These are phyloP conservation scores for Andrena praecox DNA, from an alignment of 2,888 invertebrate genomes.

Conservation along the genomic window DNA sequence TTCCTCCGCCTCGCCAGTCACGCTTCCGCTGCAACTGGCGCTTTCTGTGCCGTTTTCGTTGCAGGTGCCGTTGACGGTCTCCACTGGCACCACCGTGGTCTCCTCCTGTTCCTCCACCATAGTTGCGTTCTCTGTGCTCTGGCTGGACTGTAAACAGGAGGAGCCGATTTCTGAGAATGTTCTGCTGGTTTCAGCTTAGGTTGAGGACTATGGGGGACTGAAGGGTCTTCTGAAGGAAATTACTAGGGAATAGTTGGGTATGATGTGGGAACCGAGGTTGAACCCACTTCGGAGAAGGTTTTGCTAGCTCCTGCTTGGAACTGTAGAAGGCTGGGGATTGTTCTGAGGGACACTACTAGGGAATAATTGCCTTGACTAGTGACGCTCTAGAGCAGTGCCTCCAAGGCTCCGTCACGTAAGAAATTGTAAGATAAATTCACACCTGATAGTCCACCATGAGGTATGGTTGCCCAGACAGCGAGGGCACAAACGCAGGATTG, in stretches of 20 bases:
- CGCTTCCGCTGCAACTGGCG: conserved; percentile 75
- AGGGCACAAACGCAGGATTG: conserved; percentile 83
- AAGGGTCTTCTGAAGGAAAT: too few species aligned
- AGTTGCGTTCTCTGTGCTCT: conserved; percentile 73
- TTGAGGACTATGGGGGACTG: neutral
- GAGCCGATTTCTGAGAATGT: neutral
- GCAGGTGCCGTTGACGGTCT: conserved; percentile 64
- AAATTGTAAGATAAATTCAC: neutral
- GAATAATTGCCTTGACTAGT: too few species aligned
- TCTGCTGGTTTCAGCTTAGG: neutral
- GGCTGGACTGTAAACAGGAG: conserved; percentile 50
- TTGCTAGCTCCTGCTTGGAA: too few species aligned
- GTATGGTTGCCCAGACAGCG: conserved; percentile 79
- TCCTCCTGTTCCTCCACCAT: conserved; percentile 69
- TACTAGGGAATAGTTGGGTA: neutral
- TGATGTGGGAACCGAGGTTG: neutral
- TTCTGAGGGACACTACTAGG: too few species aligned
- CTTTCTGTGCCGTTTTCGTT: conserved; percentile 73
- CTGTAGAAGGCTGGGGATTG: too few species aligned
- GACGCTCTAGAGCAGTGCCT: too few species aligned
- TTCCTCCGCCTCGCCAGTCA: conserved; percentile 73
- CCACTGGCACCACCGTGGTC: conserved; percentile 59
- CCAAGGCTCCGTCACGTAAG: too few species aligned
- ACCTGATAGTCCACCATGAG: conserved; percentile 82
- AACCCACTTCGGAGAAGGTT: neutral